These are phyloP conservation scores for Drosophila kohkoa DNA, from an alignment of 1,140 invertebrate species.

Conservation along the genomic window DNA sequence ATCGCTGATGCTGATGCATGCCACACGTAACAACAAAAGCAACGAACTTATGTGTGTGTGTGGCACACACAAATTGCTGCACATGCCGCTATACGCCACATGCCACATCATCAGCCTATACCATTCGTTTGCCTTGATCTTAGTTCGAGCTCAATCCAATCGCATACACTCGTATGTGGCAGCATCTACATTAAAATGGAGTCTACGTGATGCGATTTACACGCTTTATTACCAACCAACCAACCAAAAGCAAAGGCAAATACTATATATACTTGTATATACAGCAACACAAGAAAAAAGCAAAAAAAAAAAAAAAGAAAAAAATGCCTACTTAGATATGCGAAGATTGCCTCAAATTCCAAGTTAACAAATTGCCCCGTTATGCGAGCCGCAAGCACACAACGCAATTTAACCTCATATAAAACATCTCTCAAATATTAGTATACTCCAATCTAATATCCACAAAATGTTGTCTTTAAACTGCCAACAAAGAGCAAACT, in stretches of 20 bases:
- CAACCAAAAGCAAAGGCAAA: no score
- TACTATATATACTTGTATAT: neutral
- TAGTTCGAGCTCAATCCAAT: conserved; percentile 24
- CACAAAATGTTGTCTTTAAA: neutral
- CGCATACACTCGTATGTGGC: conserved; percentile 17
- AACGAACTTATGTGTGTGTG: conserved; percentile 2
- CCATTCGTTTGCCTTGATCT: neutral
- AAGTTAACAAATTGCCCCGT: conserved; percentile 27
- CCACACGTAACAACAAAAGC: conserved; percentile 12
- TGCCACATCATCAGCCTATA: conserved; percentile 12
- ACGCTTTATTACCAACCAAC: conserved; percentile 21
- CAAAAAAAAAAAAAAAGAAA: neutral
- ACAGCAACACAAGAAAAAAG: neutral
- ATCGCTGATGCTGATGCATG: conserved; percentile 24
- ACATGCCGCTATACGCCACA: neutral
- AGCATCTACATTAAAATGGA: conserved; percentile 32
- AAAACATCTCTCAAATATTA: conserved; percentile 2
- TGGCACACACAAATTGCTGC: neutral
- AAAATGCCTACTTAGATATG: conserved; percentile 21
- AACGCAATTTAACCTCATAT: neutral
- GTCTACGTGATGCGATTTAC: conserved; percentile 52
- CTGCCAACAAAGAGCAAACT: neutral
- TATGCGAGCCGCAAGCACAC: neutral
- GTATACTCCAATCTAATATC: neutral
- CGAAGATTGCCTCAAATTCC: conserved; percentile 20